Evolutionary conservation across 2,888 invertebrate species (phyloP).

Genomic region (Scaptomyza parva): DNA sequence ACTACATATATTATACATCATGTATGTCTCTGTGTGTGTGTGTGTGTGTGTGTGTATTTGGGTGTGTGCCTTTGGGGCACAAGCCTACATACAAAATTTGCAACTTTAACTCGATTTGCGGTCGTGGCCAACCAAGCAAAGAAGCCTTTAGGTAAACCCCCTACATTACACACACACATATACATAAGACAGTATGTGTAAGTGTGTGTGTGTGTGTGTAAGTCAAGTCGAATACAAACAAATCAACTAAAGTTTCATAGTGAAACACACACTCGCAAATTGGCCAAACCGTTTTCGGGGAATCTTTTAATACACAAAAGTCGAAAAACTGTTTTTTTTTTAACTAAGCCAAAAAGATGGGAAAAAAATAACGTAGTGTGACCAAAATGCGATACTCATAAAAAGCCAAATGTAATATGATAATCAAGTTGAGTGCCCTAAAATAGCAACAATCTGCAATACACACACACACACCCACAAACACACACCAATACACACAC

Average conservation of each 20-base stretch:
- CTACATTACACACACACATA: constrained; percentile 19
- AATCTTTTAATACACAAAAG: constrained; percentile 32
- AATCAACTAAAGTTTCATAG: constrained; percentile 54
- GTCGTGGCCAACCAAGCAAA: constrained; percentile 41
- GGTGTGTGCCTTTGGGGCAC: constrained; percentile 23
- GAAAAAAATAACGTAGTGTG: not conserved
- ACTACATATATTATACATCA: constrained; percentile 21
- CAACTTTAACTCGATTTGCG: constrained; percentile 62
- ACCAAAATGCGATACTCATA: constrained; percentile 39
- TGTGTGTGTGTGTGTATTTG: constrained; percentile 2
- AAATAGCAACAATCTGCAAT: constrained; percentile 30
- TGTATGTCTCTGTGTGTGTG: not conserved
- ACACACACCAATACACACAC: constrained; percentile 17
- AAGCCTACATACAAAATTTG: constrained; percentile 33
- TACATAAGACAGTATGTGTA: constrained; percentile 9
- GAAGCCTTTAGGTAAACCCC: constrained; percentile 41
- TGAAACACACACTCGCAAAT: constrained; percentile 18
- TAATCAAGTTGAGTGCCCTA: constrained; percentile 70
- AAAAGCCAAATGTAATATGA: constrained; percentile 70
- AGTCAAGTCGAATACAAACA: constrained; percentile 49
- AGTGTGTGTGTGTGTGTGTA: constrained; percentile 6
- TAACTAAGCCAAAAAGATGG: not conserved
- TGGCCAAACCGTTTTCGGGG: constrained; percentile 34
- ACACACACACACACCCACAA: constrained; percentile 15
- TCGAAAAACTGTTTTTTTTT: constrained; percentile 31